Evolutionary conservation across 1,140 invertebrate species (phyloP).

Genomic region (Ceratoteleas bidentatus): DNA sequence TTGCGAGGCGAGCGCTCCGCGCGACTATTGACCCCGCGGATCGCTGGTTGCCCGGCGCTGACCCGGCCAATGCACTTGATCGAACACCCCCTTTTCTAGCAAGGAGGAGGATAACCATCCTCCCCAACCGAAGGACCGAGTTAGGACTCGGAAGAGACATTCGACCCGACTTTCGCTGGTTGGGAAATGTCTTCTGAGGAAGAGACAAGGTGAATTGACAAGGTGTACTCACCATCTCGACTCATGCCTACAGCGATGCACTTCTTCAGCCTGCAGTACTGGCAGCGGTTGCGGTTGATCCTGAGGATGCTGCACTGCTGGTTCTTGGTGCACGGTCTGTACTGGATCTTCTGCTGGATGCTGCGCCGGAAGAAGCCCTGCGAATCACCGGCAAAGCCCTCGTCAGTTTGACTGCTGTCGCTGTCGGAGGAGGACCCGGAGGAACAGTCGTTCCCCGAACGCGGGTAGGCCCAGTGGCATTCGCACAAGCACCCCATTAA

Average conservation of each 20-base stretch:
- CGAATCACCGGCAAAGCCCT: constrained; percentile 80
- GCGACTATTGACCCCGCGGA: constrained; percentile 77
- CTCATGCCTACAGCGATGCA: constrained; percentile 99
- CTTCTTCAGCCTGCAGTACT: constrained; percentile 98
- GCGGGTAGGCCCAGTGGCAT: constrained; percentile 76
- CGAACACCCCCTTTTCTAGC: too few species aligned
- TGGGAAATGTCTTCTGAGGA: too few species aligned
- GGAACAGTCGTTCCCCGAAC: constrained; percentile 77
- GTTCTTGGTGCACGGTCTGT: constrained; percentile 98
- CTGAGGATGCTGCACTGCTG: constrained; percentile 98
- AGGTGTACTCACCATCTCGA: constrained; percentile 96
- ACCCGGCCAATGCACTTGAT: neutral
- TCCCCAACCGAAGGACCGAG: too few species aligned
- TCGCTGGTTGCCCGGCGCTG: too few species aligned
- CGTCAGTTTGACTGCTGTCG: constrained; percentile 78
- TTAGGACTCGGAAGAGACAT: neutral
- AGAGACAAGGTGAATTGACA: too few species aligned
- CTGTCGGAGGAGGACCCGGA: constrained; percentile 78
- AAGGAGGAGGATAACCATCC: too few species aligned
- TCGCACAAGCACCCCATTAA: constrained; percentile 81
- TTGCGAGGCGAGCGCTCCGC: constrained; percentile 74
- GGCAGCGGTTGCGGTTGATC: constrained; percentile 98
- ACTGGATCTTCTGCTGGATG: constrained; percentile 99
- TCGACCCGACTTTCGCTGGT: neutral
- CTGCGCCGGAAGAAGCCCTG: constrained; percentile 93